These are phyloP conservation scores for Ameiurus melas DNA, from an alignment of 2,113 vertebrate species.

Conservation along the genomic window DNA sequence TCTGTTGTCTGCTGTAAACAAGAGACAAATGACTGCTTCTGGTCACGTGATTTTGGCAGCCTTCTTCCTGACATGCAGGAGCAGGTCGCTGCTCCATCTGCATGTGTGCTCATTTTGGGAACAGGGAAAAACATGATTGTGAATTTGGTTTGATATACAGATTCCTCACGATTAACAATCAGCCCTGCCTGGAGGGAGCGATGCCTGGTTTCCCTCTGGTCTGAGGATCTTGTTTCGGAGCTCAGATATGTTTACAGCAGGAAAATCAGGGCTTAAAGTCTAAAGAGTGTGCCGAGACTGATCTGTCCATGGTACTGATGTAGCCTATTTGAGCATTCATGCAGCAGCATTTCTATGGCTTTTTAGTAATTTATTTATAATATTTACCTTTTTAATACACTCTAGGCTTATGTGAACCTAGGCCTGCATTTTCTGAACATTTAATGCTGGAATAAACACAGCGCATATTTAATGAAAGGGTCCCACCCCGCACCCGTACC, in stretches of 20 bases:
- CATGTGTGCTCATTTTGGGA: background rate
- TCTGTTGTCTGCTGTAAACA: background rate
- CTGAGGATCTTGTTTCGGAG: background rate
- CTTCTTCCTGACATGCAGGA: background rate
- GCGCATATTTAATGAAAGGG: slow-evolving; percentile 51
- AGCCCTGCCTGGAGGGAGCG: background rate
- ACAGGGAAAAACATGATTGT: background rate
- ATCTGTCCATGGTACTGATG: slow-evolving; percentile 76
- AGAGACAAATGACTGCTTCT: background rate
- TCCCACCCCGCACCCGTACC: slow-evolving; percentile 10
- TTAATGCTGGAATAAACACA: slow-evolving; percentile 22
- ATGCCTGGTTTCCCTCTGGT: background rate
- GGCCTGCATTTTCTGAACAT: background rate
- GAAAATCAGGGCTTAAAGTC: background rate
- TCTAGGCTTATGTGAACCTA: background rate
- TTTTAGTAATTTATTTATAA: background rate
- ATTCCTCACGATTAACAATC: background rate
- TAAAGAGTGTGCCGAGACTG: background rate
- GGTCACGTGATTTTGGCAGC: background rate
- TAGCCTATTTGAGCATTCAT: background rate
- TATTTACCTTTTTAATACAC: background rate
- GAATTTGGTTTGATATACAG: background rate
- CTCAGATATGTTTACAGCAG: background rate
- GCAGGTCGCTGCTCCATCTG: background rate
- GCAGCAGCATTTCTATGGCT: no score